phyloP scores from a whole-genome alignment of 2,113 vertebrate genomes.

The Guaruba guarouba region DNA sequence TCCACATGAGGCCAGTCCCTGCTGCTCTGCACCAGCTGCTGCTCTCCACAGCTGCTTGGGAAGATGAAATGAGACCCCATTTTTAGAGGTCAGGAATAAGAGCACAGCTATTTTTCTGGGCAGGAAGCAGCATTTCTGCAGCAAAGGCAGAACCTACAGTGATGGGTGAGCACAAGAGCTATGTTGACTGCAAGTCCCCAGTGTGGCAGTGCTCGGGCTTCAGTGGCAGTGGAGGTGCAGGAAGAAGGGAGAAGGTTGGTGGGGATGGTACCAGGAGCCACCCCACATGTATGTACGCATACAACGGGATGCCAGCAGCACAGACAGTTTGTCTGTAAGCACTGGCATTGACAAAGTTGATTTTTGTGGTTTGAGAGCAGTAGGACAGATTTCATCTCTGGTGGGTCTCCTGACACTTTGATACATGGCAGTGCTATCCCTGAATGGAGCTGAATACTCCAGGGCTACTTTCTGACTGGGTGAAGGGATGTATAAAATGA shows the following conservation, averaged over 20 bases:
- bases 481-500: constrained; percentile 58
- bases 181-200: accelerated
- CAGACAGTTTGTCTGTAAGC: background rate
- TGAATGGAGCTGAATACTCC: constrained; percentile 64
- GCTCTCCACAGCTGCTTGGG: background rate
- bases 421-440: constrained; percentile 71
- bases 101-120: background rate
- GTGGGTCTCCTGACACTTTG: constrained; percentile 71
- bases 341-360: background rate
- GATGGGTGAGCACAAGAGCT: accelerated
- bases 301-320: background rate
- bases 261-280: background rate
- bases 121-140: background rate
- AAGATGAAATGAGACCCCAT: background rate
- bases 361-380: constrained; percentile 42
- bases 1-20: background rate
- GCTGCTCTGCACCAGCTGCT: background rate
- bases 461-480: constrained; percentile 65
- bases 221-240: accelerated
- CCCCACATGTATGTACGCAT: background rate
- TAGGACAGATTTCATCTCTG: constrained; percentile 67
- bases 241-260: background rate
- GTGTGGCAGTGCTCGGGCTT: accelerated
- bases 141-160: background rate
- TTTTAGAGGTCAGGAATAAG: background rate